phyloP scores from a whole-genome alignment of 2,888 invertebrate genomes.

The Athalia circularis region DNA sequence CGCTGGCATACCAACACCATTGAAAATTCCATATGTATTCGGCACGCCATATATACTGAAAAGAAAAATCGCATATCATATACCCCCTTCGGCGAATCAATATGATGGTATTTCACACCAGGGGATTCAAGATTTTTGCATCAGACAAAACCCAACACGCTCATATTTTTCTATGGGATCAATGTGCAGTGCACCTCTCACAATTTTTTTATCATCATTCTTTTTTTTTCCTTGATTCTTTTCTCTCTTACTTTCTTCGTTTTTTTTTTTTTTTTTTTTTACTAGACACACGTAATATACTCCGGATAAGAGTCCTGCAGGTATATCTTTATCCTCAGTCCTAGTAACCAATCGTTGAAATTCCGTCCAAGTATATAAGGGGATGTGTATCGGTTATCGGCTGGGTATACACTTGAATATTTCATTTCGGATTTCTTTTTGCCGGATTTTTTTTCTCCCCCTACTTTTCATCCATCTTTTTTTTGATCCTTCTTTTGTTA shows the following conservation, averaged over 20 bases:
- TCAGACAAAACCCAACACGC: background rate
- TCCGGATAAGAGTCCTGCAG: too few species aligned
- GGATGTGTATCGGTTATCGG: too few species aligned
- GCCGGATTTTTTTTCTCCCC: background rate
- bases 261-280: too few species aligned
- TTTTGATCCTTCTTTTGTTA: background rate
- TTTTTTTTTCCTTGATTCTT: too few species aligned
- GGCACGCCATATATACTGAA: background rate
- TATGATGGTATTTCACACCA: constrained; percentile 14
- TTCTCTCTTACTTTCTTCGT: too few species aligned
- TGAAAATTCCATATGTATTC: constrained; percentile 14
- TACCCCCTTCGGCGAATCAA: background rate
- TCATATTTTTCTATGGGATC: background rate
- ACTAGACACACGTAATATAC: too few species aligned
- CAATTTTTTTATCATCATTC: too few species aligned
- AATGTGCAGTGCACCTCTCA: background rate
- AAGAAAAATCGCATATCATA: background rate
- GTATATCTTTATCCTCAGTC: too few species aligned
- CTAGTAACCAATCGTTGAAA: too few species aligned
- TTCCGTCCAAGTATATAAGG: too few species aligned
- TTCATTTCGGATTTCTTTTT: background rate
- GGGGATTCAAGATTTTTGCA: constrained; percentile 11
- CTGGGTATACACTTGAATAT: background rate
- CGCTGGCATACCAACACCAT: background rate
- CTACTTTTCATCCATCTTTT: background rate